Evolutionary conservation across 2,113 vertebrate genomes (phyloP).

Genomic region (Salvelinus fontinalis): DNA sequence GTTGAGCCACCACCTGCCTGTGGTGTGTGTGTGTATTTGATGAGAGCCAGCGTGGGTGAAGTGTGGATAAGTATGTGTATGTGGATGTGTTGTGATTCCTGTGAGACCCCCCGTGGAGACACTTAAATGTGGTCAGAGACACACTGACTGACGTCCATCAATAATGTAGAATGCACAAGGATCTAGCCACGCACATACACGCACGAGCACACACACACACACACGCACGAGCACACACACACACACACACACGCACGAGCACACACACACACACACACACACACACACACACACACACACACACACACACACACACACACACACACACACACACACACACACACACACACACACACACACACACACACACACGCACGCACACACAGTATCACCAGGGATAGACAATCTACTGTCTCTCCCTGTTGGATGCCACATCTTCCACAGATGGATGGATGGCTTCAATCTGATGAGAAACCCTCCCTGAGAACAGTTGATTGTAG

Average conservation of each 20-base stretch:
- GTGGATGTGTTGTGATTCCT: conserved; percentile 65
- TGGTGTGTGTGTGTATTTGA: conserved; percentile 33
- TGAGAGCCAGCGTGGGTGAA: conserved; percentile 13
- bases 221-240: background rate
- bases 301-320: background rate
- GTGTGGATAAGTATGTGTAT: conserved; percentile 25
- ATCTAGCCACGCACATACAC: background rate
- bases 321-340: background rate
- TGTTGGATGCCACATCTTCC: conserved; percentile 22
- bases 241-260: no score
- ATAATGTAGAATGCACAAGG: conserved; percentile 67
- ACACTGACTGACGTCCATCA: conserved; percentile 66
- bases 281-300: conserved; percentile 4
- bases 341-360: background rate
- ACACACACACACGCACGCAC: background rate
- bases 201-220: background rate
- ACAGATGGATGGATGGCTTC: conserved; percentile 58
- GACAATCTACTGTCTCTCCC: background rate
- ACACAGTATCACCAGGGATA: background rate
- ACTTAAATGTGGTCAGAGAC: conserved; percentile 68
- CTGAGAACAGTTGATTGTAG: background rate
- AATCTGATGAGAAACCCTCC: conserved; percentile 28
- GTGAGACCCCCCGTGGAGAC: conserved; percentile 57
- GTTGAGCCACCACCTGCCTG: no score
- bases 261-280: background rate